A percentile compares a stretch with the other conserved stretches of the same genome.
These are phyloP conservation scores for Dromaius novaehollandiae DNA, from an alignment of 2,113 vertebrate genomes.

Conservation along the genomic window DNA sequence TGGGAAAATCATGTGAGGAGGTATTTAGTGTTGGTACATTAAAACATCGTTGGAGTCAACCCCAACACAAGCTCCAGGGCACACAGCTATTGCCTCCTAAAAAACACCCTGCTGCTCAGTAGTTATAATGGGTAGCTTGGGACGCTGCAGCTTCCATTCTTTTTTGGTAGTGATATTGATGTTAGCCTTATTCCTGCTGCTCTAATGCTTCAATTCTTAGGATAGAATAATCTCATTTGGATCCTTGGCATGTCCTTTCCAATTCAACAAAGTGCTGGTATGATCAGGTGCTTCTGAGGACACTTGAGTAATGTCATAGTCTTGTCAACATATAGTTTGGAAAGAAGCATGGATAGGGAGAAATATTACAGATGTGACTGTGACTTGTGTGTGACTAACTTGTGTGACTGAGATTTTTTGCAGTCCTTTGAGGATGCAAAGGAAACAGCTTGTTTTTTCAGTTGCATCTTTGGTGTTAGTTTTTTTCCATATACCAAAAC, in stretches of 20 bases:
- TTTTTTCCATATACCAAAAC: too few species aligned
- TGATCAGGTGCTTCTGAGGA: not conserved
- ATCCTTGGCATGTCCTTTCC: not conserved
- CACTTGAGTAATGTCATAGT: too few species aligned
- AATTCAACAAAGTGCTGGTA: not conserved
- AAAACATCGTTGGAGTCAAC: not conserved
- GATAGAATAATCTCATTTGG: not conserved
- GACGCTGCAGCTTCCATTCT: not conserved
- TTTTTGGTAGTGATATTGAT: not conserved
- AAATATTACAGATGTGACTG: too few species aligned
- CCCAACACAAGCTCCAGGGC: not conserved
- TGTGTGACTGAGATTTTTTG: too few species aligned
- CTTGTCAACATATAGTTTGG: too few species aligned
- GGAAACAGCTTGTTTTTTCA: too few species aligned
- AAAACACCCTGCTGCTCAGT: not conserved
- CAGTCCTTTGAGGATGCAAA: too few species aligned
- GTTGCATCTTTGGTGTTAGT: too few species aligned
- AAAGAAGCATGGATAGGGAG: too few species aligned
- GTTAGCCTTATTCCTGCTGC: not conserved
- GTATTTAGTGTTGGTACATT: not conserved
- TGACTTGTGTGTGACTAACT: too few species aligned
- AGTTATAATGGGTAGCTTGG: not conserved
- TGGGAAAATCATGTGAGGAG: not conserved
- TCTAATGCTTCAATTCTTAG: not conserved
- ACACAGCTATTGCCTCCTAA: not conserved